These are phyloP conservation scores for Phacellophora camtschatica DNA, from an alignment of 30 jellyfish, hydroid and myxozoan species.

Conservation along the genomic window DNA sequence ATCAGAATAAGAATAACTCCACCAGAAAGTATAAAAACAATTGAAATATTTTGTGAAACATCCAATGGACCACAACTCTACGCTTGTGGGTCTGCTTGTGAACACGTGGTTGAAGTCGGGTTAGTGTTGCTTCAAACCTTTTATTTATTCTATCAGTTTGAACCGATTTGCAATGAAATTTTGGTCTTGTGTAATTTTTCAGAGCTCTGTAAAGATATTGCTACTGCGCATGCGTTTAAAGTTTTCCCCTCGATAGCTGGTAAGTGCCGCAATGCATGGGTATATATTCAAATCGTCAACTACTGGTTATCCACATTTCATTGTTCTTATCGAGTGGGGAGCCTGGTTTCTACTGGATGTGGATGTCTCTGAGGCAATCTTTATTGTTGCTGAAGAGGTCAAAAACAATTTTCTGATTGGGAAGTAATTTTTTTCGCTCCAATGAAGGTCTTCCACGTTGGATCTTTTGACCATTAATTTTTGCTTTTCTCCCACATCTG, in stretches of 20 bases:
- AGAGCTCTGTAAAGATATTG: no score
- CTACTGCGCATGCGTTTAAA: neutral
- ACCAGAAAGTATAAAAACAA: slow-evolving; percentile 35
- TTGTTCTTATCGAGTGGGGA: neutral
- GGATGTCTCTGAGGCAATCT: neutral
- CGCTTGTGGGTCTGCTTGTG: slow-evolving; percentile 93
- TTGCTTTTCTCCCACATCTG: no score
- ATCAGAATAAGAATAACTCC: slow-evolving; percentile 52
- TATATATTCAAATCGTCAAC: no score
- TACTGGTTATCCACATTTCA: neutral
- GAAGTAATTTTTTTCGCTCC: no score
- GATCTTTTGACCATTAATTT: no score
- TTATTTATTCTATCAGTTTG: no score
- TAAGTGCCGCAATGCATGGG: no score
- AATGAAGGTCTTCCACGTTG: no score
- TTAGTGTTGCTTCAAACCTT: neutral
- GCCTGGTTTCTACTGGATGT: neutral
- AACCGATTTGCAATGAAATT: no score
- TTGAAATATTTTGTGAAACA: slow-evolving; percentile 19
- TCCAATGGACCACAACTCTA: slow-evolving; percentile 59
- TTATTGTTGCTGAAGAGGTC: neutral
- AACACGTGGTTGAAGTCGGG: slow-evolving; percentile 72
- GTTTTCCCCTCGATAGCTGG: neutral
- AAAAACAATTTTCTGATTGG: no score
- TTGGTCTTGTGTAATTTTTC: no score